Conservation (phyloP, 2,113 vertebrate genomes). For the Cygnus buccinator region DNA sequence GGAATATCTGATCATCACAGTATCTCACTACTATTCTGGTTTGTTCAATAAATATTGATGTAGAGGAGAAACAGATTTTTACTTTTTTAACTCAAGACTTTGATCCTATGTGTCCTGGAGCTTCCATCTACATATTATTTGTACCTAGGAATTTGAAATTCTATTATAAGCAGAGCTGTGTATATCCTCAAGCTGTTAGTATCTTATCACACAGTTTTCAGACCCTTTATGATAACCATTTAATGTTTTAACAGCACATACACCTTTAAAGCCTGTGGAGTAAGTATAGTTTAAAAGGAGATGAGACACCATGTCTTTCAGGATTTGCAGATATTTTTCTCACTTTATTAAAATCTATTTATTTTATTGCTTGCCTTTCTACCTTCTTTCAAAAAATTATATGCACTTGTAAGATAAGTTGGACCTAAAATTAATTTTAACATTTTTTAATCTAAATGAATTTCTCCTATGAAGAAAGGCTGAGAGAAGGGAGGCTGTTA, state of each 20-base stretch:
- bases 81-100: neutral
- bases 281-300: neutral
- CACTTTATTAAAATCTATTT: neutral
- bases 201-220: neutral
- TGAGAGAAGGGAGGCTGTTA: no score
- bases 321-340: neutral
- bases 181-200: rapidly evolving
- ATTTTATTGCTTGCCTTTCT: neutral
- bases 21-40: neutral
- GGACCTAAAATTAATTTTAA: neutral
- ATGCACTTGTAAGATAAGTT: neutral
- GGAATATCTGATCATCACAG: neutral
- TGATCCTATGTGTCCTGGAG: neutral
- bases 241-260: neutral
- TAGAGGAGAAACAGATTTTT: neutral
- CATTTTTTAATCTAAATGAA: no score
- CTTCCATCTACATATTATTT: neutral
- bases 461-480: no score
- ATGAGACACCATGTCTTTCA: neutral
- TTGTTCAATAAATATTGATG: neutral
- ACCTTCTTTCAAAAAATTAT: neutral
- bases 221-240: neutral
- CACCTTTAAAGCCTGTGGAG: neutral
- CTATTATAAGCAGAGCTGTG: neutral
- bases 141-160: neutral